These are phyloP conservation scores for Dipodomys merriami DNA, from an alignment of 2,113 vertebrate species.

Conservation along the genomic window DNA sequence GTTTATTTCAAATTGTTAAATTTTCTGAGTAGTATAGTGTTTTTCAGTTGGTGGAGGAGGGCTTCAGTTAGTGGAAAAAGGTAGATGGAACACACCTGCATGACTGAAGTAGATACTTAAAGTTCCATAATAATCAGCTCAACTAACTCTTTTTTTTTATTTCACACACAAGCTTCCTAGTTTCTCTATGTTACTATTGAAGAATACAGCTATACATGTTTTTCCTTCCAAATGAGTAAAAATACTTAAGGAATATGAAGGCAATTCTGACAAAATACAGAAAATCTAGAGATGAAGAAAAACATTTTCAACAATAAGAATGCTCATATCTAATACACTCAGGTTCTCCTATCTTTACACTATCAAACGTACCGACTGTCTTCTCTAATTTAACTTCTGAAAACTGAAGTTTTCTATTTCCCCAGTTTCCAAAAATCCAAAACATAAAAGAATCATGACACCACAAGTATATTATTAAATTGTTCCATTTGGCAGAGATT, in stretches of 20 bases:
- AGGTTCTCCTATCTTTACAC: background rate
- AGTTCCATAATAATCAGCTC: background rate
- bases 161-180: background rate
- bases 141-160: background rate
- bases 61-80: background rate
- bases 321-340: background rate
- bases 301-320: background rate
- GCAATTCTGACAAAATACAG: background rate
- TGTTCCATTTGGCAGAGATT: background rate
- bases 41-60: background rate
- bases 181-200: background rate
- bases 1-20: background rate
- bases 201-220: background rate
- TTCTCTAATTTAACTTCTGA: constrained; percentile 46
- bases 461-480: constrained; percentile 57
- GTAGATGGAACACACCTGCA: background rate
- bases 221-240: constrained; percentile 8
- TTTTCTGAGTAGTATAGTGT: constrained; percentile 1
- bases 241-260: background rate
- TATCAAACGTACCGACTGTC: background rate
- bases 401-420: constrained; percentile 22
- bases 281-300: background rate
- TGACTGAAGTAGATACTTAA: background rate
- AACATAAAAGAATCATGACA: constrained; percentile 32
- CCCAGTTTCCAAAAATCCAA: background rate